Evolutionary conservation across 2,888 invertebrate species (phyloP).

Genomic region (Drosophila nr. medialis): DNA sequence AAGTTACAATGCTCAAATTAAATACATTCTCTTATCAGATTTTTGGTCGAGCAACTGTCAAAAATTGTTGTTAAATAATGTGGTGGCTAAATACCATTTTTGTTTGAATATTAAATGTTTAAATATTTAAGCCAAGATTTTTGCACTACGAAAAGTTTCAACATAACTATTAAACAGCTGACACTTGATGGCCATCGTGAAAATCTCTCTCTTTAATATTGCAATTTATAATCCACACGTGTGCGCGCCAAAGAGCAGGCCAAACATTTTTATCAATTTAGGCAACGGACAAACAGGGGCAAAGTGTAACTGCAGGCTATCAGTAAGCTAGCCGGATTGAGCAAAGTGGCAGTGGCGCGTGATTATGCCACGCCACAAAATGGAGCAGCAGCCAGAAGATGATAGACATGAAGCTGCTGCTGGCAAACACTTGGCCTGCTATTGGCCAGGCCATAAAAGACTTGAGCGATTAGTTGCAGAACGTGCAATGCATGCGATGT

Average conservation of each 20-base stretch:
- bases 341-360: constrained; percentile 67
- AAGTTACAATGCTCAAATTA: not conserved
- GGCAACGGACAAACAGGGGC: not conserved
- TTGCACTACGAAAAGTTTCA: not conserved
- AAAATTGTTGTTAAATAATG: not conserved
- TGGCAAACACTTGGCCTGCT: constrained; percentile 15
- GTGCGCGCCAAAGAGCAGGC: constrained; percentile 22
- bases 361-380: constrained; percentile 56
- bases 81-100: not conserved
- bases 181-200: constrained; percentile 3
- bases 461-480: constrained; percentile 80
- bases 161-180: constrained; percentile 19
- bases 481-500: constrained; percentile 72
- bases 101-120: not conserved
- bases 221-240: constrained; percentile 65
- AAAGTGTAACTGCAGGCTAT: constrained; percentile 26
- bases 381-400: constrained; percentile 28
- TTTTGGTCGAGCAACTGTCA: not conserved
- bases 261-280: constrained; percentile 72
- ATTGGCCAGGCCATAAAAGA: constrained; percentile 70
- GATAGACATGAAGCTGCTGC: constrained; percentile 51
- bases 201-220: constrained; percentile 41
- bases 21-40: not conserved
- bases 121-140: not conserved
- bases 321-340: constrained; percentile 69